phyloP scores from a whole-genome alignment of 1,140 invertebrate genomes.

The Camponotus vicinus region DNA sequence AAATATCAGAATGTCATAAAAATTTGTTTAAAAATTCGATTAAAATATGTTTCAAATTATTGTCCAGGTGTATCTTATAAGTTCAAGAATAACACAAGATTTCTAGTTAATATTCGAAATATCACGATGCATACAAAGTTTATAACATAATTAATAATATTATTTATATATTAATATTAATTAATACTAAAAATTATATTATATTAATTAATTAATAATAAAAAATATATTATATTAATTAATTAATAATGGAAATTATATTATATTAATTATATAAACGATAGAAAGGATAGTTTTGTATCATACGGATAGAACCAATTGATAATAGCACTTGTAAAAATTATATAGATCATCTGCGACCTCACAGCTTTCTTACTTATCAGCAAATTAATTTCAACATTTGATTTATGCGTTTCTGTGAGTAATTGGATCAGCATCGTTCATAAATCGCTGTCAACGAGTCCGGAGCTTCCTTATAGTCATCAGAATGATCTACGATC shows the following conservation, averaged over 20 bases:
- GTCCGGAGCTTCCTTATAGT: conserved; percentile 43
- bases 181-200: not conserved
- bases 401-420: conserved; percentile 41
- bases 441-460: conserved; percentile 56
- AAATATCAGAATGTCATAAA: too few species aligned
- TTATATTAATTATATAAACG: too few species aligned
- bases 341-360: not conserved
- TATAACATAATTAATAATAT: not conserved
- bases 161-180: not conserved
- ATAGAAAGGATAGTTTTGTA: too few species aligned
- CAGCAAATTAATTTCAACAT: conserved; percentile 47
- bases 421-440: conserved; percentile 61
- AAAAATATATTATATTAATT: not conserved
- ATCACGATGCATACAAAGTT: not conserved
- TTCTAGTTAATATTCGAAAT: not conserved
- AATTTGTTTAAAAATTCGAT: too few species aligned
- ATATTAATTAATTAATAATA: too few species aligned
- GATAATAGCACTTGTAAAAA: conserved; percentile 14
- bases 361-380: not conserved
- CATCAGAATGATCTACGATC: conserved; percentile 55
- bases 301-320: not conserved
- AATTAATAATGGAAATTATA: not conserved
- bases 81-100: not conserved
- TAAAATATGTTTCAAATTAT: not conserved
- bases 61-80: not conserved